Evolutionary conservation across 2,113 vertebrate genomes (phyloP), one percentile per base, ranked within the genome.

Genomic region (Paratilapia polleni): DNA sequence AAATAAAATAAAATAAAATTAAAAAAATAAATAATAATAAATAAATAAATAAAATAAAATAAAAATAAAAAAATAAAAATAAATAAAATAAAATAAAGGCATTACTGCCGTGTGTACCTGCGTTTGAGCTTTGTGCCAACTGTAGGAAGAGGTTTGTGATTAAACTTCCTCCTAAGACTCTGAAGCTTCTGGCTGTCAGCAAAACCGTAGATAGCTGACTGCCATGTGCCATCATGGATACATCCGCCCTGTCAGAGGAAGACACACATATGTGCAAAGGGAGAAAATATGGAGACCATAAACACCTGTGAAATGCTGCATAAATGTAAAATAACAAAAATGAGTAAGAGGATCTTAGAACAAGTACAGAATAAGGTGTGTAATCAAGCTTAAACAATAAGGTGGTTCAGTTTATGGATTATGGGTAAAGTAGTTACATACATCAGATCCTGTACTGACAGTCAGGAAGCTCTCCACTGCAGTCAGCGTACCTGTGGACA

Each of bases 391-490:
- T 64, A 4, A 58, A 56, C 17, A 64, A 78, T 6, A 73, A 64
- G 19, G 31, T 47, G n/a, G 6, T 77, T 14, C 19, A 47, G 34
- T 60, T 24, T 26, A 31, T 64, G n/a, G 43, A 78, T 52, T 34
- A 9, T 78, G 41, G 20, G 47, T 70, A 82, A 83, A 24, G n/a
- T 26, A 31, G 62, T 86, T 20, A 87, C 93, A 94, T 91, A 99
- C 98, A 93, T 99, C 97, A 80, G 97, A 94, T 80, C 98, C 98
- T 61, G 91, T 34, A 20, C 95, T 91, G 75, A 97, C 7, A 0
- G 94, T 96, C 92, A 99, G 92, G 92, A 98, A 99, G 88, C 98
- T 99, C 95, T 99, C 98, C 13, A 99, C 94, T 43, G 97, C 94
- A 74, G 97, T 98, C 92, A 99, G 92, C 13, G 96, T 98, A 66